Evolutionary conservation across 2,797 vertebrate species (phyloP).

Genomic region (Channa striata): DNA sequence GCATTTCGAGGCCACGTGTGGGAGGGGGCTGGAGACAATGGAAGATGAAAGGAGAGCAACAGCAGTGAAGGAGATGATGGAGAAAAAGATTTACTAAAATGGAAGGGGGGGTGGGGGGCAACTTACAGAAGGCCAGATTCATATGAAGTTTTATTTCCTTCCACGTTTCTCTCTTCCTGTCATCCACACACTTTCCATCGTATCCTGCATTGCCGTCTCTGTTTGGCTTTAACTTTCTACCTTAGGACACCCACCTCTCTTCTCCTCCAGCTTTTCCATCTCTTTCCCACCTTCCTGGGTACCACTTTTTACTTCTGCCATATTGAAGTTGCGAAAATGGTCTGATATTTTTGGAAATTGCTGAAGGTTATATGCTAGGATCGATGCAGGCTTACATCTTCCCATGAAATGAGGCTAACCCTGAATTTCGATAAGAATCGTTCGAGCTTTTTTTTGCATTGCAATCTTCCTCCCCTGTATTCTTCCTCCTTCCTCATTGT

Average conservation of each 20-base stretch:
- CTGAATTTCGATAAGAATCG: not conserved
- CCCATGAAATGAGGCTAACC: not conserved
- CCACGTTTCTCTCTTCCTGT: not conserved
- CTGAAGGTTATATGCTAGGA: not conserved
- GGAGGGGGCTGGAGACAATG: conserved; percentile 15
- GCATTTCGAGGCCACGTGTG: conserved; percentile 42
- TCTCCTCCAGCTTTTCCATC: not conserved
- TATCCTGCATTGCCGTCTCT: conserved; percentile 1
- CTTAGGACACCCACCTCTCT: not conserved
- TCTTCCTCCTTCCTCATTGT: too few relatives aligned
- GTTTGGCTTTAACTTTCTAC: conserved; percentile 7
- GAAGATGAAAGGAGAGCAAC: conserved; percentile 45
- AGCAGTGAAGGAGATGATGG: not conserved
- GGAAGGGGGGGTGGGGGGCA: not conserved
- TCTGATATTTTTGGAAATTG: not conserved
- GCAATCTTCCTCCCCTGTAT: not conserved
- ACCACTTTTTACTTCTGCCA: not conserved
- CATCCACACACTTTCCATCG: not conserved
- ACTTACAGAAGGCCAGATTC: not conserved
- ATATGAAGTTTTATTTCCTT: not conserved
- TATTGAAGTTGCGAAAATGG: not conserved
- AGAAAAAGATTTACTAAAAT: not conserved
- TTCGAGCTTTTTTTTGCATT: too few relatives aligned
- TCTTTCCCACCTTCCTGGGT: not conserved
- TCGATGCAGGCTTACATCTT: not conserved